Percentiles rank a stretch among this genome's conserved stretches.
Evolutionary conservation across 2,113 vertebrate species (phyloP).

Genomic region (Upupa epops): DNA sequence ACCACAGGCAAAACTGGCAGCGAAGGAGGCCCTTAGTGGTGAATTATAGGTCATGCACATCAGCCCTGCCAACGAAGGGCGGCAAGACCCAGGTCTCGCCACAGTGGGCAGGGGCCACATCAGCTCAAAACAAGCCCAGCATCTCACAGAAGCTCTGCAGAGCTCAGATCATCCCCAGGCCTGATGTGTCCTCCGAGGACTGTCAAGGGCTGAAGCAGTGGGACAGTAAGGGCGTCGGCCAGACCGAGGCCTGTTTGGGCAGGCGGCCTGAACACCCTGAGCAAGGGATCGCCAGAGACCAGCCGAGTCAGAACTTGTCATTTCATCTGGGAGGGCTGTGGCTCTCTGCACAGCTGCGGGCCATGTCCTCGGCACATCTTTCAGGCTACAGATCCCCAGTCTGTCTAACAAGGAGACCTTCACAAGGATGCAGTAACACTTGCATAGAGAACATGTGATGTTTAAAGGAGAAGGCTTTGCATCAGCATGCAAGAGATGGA

Average conservation of each 20-base stretch:
- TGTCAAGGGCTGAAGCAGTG: fast-evolving
- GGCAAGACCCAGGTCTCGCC: background rate
- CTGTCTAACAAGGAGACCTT: background rate
- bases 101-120: background rate
- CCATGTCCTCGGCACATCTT: background rate
- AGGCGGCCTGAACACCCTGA: background rate
- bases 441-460: background rate
- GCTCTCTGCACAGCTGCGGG: fast-evolving
- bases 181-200: fast-evolving
- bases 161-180: fast-evolving
- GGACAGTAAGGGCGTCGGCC: background rate
- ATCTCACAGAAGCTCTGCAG: background rate
- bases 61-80: background rate
- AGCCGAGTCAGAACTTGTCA: background rate
- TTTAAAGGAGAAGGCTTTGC: background rate
- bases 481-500: background rate
- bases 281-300: background rate
- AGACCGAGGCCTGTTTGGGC: background rate
- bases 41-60: background rate
- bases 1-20: background rate
- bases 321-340: background rate
- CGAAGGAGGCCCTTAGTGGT: background rate
- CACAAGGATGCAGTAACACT: background rate
- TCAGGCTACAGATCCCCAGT: background rate
- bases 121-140: background rate